A percentile compares a stretch with the other conserved stretches of the same genome.
phyloP scores from a whole-genome alignment of 2,113 vertebrate genomes.

The Thomomys bottae region DNA sequence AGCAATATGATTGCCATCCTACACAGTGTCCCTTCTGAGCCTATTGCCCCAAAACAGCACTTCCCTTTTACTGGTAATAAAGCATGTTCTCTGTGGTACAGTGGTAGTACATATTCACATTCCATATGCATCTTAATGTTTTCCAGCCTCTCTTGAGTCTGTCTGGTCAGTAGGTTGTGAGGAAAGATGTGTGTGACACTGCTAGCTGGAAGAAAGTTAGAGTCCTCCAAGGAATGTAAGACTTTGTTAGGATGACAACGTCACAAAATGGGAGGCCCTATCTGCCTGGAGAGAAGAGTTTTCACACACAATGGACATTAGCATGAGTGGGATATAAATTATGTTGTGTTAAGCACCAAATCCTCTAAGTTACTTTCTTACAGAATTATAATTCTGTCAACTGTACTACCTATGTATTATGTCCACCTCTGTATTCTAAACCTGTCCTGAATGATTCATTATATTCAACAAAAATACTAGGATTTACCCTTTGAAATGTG shows the following conservation, averaged over 20 bases:
- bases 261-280: neutral
- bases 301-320: neutral
- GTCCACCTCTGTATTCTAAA: neutral
- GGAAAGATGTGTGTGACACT: neutral
- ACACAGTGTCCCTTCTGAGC: neutral
- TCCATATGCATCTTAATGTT: neutral
- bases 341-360: neutral
- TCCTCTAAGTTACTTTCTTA: neutral
- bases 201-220: neutral
- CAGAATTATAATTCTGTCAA: neutral
- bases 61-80: neutral
- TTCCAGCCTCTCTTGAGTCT: neutral
- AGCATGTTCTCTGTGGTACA: neutral
- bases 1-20: neutral
- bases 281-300: neutral
- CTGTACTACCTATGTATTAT: neutral
- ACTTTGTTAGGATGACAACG: neutral
- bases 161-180: neutral
- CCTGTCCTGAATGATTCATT: neutral
- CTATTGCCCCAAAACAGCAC: neutral
- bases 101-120: neutral
- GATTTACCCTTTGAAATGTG: conserved; percentile 32
- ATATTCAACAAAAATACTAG: neutral
- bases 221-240: neutral
- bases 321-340: neutral